phyloP scores from a whole-genome alignment of 2,113 vertebrate species.

The Uria lomvia region DNA sequence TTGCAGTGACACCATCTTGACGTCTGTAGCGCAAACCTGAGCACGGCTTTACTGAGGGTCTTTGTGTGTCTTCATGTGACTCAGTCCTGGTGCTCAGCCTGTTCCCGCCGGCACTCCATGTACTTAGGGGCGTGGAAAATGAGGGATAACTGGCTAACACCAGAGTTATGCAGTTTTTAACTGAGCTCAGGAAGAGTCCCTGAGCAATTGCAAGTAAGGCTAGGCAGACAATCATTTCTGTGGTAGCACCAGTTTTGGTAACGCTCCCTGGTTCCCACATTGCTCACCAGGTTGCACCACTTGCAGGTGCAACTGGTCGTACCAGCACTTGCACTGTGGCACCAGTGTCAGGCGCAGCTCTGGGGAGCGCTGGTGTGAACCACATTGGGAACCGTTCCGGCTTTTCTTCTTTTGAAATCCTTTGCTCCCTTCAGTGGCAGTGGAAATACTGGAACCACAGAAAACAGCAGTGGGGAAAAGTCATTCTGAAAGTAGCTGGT shows the following conservation, averaged over 20 bases:
- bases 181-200: not conserved
- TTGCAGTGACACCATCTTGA: not conserved
- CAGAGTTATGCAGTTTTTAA: not conserved
- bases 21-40: not conserved
- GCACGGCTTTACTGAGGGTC: accelerated
- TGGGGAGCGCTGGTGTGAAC: not conserved
- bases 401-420: not conserved
- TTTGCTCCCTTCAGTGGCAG: not conserved
- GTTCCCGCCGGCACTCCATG: accelerated
- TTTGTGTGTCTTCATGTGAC: not conserved
- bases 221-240: not conserved
- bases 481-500: not conserved
- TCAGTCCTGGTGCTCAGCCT: not conserved
- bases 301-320: not conserved
- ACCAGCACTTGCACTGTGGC: not conserved
- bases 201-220: not conserved
- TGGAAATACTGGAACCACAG: not conserved
- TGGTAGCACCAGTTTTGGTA: not conserved
- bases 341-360: not conserved
- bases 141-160: not conserved
- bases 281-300: not conserved
- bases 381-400: not conserved
- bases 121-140: not conserved
- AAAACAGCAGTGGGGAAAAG: not conserved
- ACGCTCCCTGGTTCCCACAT: not conserved